A percentile compares a stretch with the other conserved stretches of the same genome.
phyloP scores from a whole-genome alignment of 2,888 invertebrate genomes.

The Nasonovia ribisnigri region DNA sequence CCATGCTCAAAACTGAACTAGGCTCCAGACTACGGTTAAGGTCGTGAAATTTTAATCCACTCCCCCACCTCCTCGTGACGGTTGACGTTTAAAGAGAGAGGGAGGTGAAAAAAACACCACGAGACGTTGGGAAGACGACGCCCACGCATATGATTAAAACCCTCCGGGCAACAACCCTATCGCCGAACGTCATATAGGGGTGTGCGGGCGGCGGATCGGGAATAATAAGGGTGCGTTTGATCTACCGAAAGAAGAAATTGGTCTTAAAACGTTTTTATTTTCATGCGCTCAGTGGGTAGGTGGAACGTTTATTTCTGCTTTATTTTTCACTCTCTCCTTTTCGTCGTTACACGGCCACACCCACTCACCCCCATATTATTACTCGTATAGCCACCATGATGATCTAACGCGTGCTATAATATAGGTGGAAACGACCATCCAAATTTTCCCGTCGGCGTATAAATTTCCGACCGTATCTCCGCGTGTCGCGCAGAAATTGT shows the following conservation, averaged over 20 bases:
- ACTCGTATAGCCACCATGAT: background rate
- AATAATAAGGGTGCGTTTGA: conserved; percentile 49
- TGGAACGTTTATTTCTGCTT: background rate
- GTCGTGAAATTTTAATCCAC: conserved; percentile 22
- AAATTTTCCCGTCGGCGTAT: background rate
- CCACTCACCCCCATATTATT: background rate
- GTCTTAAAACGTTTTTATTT: conserved; percentile 37
- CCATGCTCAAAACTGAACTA: conserved; percentile 63
- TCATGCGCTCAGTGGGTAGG: conserved; percentile 4
- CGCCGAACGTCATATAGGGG: background rate
- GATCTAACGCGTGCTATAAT: background rate
- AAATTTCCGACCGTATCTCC: background rate
- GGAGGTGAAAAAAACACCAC: background rate
- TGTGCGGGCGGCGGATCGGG: background rate
- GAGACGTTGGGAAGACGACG: conserved; percentile 33
- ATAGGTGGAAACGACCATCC: background rate
- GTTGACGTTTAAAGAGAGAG: background rate
- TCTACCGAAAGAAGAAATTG: conserved; percentile 34
- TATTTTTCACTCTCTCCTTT: background rate
- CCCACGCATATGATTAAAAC: conserved; percentile 41
- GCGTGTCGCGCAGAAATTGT: conserved; percentile 13
- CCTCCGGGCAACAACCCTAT: background rate
- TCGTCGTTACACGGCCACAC: conserved; percentile 29
- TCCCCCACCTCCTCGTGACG: conserved; percentile 27
- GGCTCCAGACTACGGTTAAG: background rate